Base-by-base conservation (phyloP, 2,113 vertebrate genomes). In the Calidris pugnax region DNA sequence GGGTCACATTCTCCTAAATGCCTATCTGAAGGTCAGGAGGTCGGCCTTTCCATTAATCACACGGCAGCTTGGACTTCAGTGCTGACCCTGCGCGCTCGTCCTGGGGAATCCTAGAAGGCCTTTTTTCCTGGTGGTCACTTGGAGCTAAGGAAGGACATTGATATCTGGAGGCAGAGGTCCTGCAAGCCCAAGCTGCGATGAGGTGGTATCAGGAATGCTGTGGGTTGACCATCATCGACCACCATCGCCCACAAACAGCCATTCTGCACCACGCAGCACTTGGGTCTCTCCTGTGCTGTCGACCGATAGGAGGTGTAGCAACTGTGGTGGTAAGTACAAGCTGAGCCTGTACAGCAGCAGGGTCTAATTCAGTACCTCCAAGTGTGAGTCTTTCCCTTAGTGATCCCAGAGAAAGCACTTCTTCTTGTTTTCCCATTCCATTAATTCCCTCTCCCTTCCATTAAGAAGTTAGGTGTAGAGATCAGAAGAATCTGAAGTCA, bases 241-340 rank as follows among this genome's bases (percentile, higher is more conserved):
- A 9, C 21, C 35, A 15, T 33, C 0, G 0, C 14, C 60, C n/a
- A 13, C 1, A 13, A 62, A 11, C 1, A 0, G 17, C n/a, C 30
- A 7, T 68, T 73, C 39, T 28, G 1, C 28, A 12, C 6, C 12
- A 8, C 26, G 3, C 1, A 1, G n/a, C 20, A 12, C 14, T 33
- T 37, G 12, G 23, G 22, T 84, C 64, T 80, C 48, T 45, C 33
- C 35, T 1, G 0, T 27, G 53, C 62, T 21, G 1, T 16, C 27
- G 21, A 41, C 22, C 0, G 0, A n/a, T 1, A 26, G 28, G 48
- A 85, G 21, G 2, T 45, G 14, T 21, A 39, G n/a, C 26, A n/a
- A 0, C 50, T 23, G 24, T 47, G 35, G 26, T 32, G 43, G 9
- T 51, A 66, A 37, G 76, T 55, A 26, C 0, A 0, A 33, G 7